These are phyloP conservation scores for Cerastis leucographa DNA, from an alignment of 2,888 invertebrate species.

Conservation along the genomic window DNA sequence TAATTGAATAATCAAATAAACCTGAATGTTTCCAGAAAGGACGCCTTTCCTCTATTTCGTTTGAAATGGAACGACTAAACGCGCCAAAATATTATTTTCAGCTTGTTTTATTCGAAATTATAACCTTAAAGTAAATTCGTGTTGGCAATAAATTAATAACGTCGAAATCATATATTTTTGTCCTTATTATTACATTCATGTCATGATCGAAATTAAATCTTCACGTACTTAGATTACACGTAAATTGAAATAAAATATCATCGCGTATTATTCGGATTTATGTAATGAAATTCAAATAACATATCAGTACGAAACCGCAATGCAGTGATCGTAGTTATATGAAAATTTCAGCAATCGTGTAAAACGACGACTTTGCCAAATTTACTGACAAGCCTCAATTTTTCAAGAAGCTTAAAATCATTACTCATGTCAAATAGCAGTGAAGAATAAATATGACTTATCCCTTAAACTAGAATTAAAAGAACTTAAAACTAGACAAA, in stretches of 20 bases:
- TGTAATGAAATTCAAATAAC: slow-evolving; percentile 55
- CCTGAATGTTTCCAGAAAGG: slow-evolving; percentile 35
- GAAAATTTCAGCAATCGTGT: slow-evolving; percentile 47
- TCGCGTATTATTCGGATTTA: slow-evolving; percentile 43
- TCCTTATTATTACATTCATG: slow-evolving; percentile 12
- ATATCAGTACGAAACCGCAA: slow-evolving; percentile 58
- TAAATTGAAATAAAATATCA: slow-evolving; percentile 48
- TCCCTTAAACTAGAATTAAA: slow-evolving; percentile 20
- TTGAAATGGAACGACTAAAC: slow-evolving; percentile 17
- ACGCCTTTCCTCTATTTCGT: slow-evolving; percentile 11
- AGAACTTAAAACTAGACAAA: slow-evolving; percentile 53
- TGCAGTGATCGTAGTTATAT: slow-evolving; percentile 59
- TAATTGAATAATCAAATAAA: slow-evolving; percentile 68
- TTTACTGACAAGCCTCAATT: slow-evolving; percentile 32
- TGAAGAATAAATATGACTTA: slow-evolving; percentile 41
- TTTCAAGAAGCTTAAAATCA: slow-evolving; percentile 45
- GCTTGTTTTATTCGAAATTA: not conserved
- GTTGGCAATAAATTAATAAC: slow-evolving; percentile 17
- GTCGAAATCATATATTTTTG: slow-evolving; percentile 16
- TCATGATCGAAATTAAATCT: slow-evolving; percentile 38
- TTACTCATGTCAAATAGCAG: slow-evolving; percentile 19
- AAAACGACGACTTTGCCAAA: slow-evolving; percentile 52
- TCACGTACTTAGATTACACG: slow-evolving; percentile 19
- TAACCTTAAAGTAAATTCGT: slow-evolving; percentile 13
- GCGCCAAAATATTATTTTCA: slow-evolving; percentile 5